Evolutionary conservation across 2,113 vertebrate genomes (phyloP).

Genomic region (Columba janthina): DNA sequence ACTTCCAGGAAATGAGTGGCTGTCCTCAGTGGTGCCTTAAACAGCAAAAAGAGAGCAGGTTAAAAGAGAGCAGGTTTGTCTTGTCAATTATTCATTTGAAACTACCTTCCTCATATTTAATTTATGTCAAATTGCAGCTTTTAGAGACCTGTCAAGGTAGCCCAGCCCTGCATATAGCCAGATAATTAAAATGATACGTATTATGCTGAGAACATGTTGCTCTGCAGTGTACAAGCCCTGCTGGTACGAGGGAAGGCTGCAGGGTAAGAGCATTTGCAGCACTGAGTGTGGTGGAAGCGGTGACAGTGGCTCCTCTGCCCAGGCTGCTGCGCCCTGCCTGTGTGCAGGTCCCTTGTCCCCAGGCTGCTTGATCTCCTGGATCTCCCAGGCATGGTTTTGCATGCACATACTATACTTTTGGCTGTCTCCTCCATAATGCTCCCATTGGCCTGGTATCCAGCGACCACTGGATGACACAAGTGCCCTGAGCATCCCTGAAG

Average conservation of each 20-base stretch:
- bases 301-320: neutral
- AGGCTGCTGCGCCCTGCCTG: neutral
- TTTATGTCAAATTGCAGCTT: neutral
- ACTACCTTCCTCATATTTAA: slow-evolving; percentile 11
- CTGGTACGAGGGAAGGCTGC: neutral
- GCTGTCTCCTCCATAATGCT: neutral
- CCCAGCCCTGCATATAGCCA: neutral
- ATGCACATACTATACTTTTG: neutral
- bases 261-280: neutral
- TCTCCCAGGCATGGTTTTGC: neutral
- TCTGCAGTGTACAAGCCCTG: neutral
- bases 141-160: neutral
- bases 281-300: accelerated
- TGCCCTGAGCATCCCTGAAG: neutral
- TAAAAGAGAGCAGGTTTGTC: slow-evolving; percentile 6
- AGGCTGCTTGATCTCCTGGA: neutral
- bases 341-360: neutral
- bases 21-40: neutral
- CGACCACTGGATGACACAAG: neutral
- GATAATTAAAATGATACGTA: neutral
- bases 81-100: slow-evolving; percentile 36
- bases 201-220: neutral
- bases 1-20: neutral
- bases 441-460: neutral
- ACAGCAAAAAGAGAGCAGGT: neutral